A percentile compares a stretch with the other conserved stretches of the same genome.
These are phyloP conservation scores for Dermatophagoides farinae DNA, from an alignment of 1,140 invertebrate genomes.

Conservation along the genomic window DNA sequence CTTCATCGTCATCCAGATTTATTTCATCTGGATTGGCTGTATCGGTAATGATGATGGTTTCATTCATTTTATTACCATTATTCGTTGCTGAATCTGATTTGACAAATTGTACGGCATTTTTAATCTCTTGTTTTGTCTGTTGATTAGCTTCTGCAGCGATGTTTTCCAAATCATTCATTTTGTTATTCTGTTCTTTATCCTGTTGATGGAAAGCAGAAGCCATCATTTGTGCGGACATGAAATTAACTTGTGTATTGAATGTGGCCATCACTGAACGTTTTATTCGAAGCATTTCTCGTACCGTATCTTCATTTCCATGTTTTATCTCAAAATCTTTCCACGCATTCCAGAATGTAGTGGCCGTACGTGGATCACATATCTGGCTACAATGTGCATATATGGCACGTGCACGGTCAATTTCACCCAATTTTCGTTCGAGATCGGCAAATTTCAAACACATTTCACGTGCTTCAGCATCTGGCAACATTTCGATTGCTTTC, in stretches of 20 bases:
- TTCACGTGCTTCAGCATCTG: conserved; percentile 72
- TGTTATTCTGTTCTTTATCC: neutral
- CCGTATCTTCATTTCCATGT: conserved; percentile 99
- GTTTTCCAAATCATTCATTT: conserved; percentile 6
- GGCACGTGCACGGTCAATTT: conserved; percentile 85
- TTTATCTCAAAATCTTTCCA: conserved; percentile 99
- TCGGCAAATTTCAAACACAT: conserved; percentile 94
- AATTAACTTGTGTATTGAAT: conserved; percentile 66
- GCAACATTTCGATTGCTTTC: conserved; percentile 82
- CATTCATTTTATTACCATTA: conserved; percentile 38
- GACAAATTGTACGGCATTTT: conserved; percentile 26
- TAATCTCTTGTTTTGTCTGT: neutral
- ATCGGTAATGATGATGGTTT: conserved; percentile 34
- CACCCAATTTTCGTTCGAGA: conserved; percentile 90
- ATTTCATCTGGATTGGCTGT: conserved; percentile 78
- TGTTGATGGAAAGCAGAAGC: conserved; percentile 37
- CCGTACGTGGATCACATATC: conserved; percentile 92
- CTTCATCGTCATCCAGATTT: conserved; percentile 28
- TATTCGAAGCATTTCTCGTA: conserved; percentile 94
- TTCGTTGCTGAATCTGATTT: conserved; percentile 33
- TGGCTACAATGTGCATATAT: conserved; percentile 96
- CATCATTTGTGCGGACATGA: conserved; percentile 90
- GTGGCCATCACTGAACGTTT: conserved; percentile 90
- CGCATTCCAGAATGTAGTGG: conserved; percentile 80
- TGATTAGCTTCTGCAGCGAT: conserved; percentile 1